Base-by-base conservation (phyloP, 2,797 vertebrate species). In the Urophycis tenuis region DNA sequence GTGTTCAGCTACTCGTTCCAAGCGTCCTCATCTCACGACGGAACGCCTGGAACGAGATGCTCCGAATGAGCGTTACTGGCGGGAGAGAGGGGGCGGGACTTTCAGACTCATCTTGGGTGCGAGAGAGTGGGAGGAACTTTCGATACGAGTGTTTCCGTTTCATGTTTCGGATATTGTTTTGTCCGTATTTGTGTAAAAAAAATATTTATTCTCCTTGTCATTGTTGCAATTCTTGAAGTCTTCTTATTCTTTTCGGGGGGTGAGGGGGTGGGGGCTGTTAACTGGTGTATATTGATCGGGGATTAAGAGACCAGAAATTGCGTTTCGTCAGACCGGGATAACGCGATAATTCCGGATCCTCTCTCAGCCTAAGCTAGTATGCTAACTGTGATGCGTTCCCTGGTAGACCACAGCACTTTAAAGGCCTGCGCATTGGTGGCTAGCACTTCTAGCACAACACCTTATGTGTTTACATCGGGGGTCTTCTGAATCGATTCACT, bases 321-420 rank as follows among this genome's bases (percentile, higher is more conserved):
- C 25, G 25, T 67, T 29, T 4, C 25, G 60, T n/a, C 8, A 29
- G 25, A 29, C 60, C 60, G 60, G 60, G 10, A 67, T 29, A 67
- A 29, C 60, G 60, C 60, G n/a, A 5, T 12, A 10, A 10, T 1
- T 67, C 60, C 6, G 53, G 60, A 29, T 67, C n/a, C 25, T 29
- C 60, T 67, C 60, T 67, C 60, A 67, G n/a, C 25, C 60, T 67
- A 67, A 67, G 60, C 60, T 67, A 67, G 60, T 67, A 76, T 77
- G 79, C 78, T 83, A 88, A 83, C 82, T 81, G 77, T 77, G 79
- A 80, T 73, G 53, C 67, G 90, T 88, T 88, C 89, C 83, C 78
- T 77, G 75, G 49, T 60, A 3, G 80, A 85, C 76, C 14, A 1
- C 22, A 60, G 53, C 25, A 29, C n/a, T 67, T 77, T 31, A 77